Base-by-base conservation (phyloP, 2,888 invertebrate genomes). In the Entomobrya proxima region DNA sequence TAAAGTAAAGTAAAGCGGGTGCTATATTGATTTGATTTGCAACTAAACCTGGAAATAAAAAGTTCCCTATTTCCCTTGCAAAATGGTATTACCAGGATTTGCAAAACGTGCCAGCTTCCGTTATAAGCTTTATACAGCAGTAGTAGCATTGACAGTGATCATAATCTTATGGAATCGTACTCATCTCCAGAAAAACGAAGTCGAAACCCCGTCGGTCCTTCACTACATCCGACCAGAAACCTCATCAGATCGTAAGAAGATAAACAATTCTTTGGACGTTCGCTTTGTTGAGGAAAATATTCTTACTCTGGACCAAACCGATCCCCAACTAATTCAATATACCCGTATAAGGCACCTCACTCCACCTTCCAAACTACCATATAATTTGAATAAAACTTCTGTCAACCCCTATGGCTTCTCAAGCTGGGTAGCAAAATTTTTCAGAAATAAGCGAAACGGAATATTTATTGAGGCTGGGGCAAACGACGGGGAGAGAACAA, bases 381-480 rank as follows among this genome's bases (percentile, higher is more conserved):
- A 86, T 37, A 81, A 76, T 32, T 69, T 81, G 11, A 2, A 37
- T 7, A n/a, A n/a, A 3, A 18, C 15, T 0, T 32, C 21, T 15
- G 35, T 44, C 15, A 1, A 4, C 15, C 40, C n/a, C 7, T 32
- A 61, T 32, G 30, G 30, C 11, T 50, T 67, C 9, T 32, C 35
- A n/a, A 21, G 27, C 7, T 84, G 77, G 72, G 50, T 78, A 1
- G 37, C 21, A 7, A 58, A 77, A 3, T 52, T 84, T 18, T 84
- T 84, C 47, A 27, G n/a, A 15, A 30, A 58, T 5, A 84, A 74
- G 30, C 13, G 24, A 27, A 47, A 69, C 35, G 86, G 86, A 2
- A 47, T 37, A 4, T 87, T 87, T 30, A 72, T 87, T 3, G 86
- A 87, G 37, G 79, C 69, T n/a, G 86, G 86, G 0, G 86, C 79